Conservation (phyloP, 2,888 invertebrate species). For the Hymenopus coronatus region DNA sequence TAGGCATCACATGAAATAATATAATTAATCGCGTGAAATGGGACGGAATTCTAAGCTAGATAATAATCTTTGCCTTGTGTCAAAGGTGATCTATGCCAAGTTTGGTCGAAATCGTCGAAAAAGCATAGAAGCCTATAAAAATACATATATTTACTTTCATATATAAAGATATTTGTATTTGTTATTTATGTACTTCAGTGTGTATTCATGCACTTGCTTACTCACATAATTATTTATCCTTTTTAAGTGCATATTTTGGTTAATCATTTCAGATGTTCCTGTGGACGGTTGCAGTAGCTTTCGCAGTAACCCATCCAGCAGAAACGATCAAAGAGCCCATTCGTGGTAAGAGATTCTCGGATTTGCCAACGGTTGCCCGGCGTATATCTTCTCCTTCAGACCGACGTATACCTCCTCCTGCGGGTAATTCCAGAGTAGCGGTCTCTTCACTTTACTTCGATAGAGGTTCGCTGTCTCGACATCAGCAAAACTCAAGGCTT, state of each 20-base stretch:
- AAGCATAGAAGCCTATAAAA: too few relatives aligned
- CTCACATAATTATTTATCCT: too few relatives aligned
- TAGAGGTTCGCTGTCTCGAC: slow-evolving; percentile 31
- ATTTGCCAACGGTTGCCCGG: not conserved
- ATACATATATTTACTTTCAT: too few relatives aligned
- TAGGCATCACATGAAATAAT: too few relatives aligned
- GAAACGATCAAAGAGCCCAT: not conserved
- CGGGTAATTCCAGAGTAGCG: slow-evolving; percentile 9
- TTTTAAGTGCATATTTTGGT: not conserved
- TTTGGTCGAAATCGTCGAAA: too few relatives aligned
- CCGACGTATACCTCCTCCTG: not conserved
- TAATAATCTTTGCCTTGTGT: too few relatives aligned
- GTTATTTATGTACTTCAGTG: too few relatives aligned
- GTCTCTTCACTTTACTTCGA: slow-evolving; percentile 32
- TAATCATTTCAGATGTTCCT: slow-evolving; percentile 2
- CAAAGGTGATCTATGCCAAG: too few relatives aligned
- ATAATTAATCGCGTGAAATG: too few relatives aligned
- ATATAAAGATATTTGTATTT: too few relatives aligned
- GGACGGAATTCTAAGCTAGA: too few relatives aligned
- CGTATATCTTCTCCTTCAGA: slow-evolving; percentile 5
- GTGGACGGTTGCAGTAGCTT: slow-evolving; percentile 14
- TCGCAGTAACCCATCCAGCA: not conserved
- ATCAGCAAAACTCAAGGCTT: slow-evolving; percentile 4
- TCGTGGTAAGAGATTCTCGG: not conserved
- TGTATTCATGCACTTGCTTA: too few relatives aligned